Evolutionary conservation across 2,113 vertebrate genomes (phyloP).

Genomic region (Cebidichthys violaceus): DNA sequence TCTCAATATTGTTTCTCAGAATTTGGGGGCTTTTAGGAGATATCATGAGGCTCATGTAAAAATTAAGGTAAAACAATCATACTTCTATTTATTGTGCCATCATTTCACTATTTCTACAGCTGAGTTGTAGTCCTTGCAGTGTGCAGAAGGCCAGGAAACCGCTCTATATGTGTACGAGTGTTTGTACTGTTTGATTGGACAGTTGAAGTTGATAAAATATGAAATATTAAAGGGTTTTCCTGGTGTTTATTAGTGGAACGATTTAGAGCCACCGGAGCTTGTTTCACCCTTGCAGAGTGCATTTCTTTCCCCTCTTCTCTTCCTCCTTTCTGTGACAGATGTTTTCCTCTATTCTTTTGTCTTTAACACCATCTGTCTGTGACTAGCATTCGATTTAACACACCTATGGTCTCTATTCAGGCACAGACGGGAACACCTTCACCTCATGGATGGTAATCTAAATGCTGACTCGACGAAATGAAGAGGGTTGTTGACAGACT

Average conservation of each 20-base stretch:
- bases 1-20: not conserved
- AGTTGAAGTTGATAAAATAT: not conserved
- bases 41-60: not conserved
- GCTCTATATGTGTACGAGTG: no score
- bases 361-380: constrained; percentile 14
- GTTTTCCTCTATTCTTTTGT: not conserved
- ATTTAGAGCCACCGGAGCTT: not conserved
- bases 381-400: constrained; percentile 7
- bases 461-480: not conserved
- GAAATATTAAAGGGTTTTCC: not conserved
- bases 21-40: not conserved
- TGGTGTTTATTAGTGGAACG: not conserved
- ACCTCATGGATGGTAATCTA: not conserved
- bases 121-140: not conserved
- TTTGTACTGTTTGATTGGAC: not conserved
- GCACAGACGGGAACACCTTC: not conserved
- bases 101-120: not conserved
- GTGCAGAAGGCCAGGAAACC: not conserved
- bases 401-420: not conserved
- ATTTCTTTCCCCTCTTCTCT: not conserved
- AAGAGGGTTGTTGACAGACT: not conserved
- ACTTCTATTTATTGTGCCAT: not conserved
- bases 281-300: not conserved
- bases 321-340: constrained; percentile 18
- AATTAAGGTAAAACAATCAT: not conserved